Evolutionary conservation across 2,113 vertebrate genomes (phyloP).

Genomic region (Arenaria interpres): DNA sequence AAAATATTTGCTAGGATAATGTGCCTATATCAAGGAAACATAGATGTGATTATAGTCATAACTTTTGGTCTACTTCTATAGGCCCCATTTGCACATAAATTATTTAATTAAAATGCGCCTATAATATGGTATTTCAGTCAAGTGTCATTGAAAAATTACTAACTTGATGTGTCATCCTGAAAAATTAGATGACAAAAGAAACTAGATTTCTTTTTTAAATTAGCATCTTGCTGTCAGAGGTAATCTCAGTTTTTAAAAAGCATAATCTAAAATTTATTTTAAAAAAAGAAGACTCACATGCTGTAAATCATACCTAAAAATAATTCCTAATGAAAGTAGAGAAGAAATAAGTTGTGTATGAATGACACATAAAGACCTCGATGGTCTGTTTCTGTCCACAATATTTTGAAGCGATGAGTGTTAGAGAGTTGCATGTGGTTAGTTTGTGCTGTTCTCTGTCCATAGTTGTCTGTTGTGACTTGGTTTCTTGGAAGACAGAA

Average conservation of each 20-base stretch:
- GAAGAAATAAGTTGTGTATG: not conserved
- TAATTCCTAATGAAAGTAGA: not conserved
- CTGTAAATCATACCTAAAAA: not conserved
- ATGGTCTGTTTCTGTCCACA: not conserved
- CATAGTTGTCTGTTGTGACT: not conserved
- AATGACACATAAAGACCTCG: not conserved
- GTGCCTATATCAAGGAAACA: not conserved
- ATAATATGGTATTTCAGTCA: not conserved
- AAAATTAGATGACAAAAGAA: not conserved
- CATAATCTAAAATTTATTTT: not conserved
- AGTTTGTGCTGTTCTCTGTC: not conserved
- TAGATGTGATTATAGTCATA: not conserved
- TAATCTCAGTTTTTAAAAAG: not conserved
- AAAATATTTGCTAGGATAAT: not conserved
- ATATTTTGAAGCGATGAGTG: not conserved
- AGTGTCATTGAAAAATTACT: not conserved
- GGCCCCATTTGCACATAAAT: not conserved
- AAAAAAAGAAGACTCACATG: not conserved
- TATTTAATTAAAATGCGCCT: not conserved
- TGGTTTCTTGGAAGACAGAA: not conserved
- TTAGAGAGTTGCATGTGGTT: not conserved
- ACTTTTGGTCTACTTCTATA: not conserved
- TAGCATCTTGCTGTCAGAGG: not conserved
- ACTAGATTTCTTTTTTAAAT: not conserved
- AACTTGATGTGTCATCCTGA: not conserved